Base-by-base conservation (phyloP, 1,140 invertebrate species). In the Harpegnathos saltator region DNA sequence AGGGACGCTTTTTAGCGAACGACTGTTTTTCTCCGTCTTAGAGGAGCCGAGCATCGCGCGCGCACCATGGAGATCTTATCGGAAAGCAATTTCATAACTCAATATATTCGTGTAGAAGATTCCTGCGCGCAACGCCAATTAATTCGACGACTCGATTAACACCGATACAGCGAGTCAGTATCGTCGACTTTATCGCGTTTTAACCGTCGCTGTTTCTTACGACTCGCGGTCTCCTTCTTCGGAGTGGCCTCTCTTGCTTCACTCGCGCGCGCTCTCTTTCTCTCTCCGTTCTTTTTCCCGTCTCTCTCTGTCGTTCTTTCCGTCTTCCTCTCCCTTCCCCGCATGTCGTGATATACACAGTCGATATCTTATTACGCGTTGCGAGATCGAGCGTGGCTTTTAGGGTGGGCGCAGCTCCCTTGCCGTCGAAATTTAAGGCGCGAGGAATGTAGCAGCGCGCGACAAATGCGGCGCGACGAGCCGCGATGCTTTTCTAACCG, bases 141-240 rank as follows among this genome's bases (percentile, higher is more conserved):
- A 82, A 82, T 82, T 82, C 78, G 69, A 74, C 56, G 78, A 82
- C 78, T 82, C 69, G 78, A 82, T 82, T 82, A 82, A 74, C 69
- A 63, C 78, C 78, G 56, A 82, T 63, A 54, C 61, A 72, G 66
- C 19, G 38, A n/a, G 78, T 56, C 26, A 44, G 59, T 73, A 82
- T 74, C 78, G 19, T 74, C 58, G 44, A 22, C 44, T 74, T 82
- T 74, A 82, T 74, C 78, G 26, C 78, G 17, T 62, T 74, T 73
- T 82, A 82, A 82, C 38, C 69, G 56, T 63, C 9, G 58, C 56
- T 29, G 56, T 62, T 82, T 62, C 29, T 81, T 81, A 56, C 74
- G 14, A 26, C 17, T 58, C 59, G 56, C 56, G 33, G 14, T 61
- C 54, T 72, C 59, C 44, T 17, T 72, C 66, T 62, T n/a, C n/a